Evolutionary conservation across 2,888 invertebrate species (phyloP), one percentile per base, ranked within the genome.

Genomic region (Andrena haemorrhoa): DNA sequence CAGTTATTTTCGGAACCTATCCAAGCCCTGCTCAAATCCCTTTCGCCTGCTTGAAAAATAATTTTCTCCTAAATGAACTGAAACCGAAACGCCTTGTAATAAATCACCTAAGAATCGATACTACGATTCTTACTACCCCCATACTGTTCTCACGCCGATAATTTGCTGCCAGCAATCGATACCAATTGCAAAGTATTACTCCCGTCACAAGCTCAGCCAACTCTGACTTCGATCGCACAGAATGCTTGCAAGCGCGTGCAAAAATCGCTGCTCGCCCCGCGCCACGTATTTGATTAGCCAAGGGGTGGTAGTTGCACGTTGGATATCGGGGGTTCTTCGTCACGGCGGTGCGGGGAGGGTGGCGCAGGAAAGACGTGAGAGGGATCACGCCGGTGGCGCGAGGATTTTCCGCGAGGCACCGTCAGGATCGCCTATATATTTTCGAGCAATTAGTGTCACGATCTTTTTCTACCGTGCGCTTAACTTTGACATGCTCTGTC

Each of bases 401-500:
- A 71, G 81, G 66, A 73, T 83, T 87, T 87, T 76, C 83, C 84
- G 84, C 79, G 79, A 74, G 79, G 66, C 71, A 63, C 70, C 77
- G 77, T 72, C 83, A 70, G 77, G 60, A 63, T 84, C 82, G 81
- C 73, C 77, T 83, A 86, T 86, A 86, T 85, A 86, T 83, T 89
- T 88, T 87, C 87, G 80, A 89, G 89, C 88, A 88, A 89, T 88
- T 88, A 88, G 89, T 81, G 88, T 88, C 88, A 89, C 89, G 88
- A 88, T 88, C 89, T 87, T 88, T 89, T 88, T 89, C 88, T 79
- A 84, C 47, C 82, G 79, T 74, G 82, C 87, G 85, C 82, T 89
- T 86, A 88, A 88, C 88, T 88, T 88, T 87, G 89, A 89, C 88
- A 86, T 75, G 89, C 66, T 89, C 86, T 89, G 86, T 87, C 88